Evolutionary conservation across 2,797 vertebrate genomes (phyloP).

Genomic region (Myoxocephalus aenaeus): DNA sequence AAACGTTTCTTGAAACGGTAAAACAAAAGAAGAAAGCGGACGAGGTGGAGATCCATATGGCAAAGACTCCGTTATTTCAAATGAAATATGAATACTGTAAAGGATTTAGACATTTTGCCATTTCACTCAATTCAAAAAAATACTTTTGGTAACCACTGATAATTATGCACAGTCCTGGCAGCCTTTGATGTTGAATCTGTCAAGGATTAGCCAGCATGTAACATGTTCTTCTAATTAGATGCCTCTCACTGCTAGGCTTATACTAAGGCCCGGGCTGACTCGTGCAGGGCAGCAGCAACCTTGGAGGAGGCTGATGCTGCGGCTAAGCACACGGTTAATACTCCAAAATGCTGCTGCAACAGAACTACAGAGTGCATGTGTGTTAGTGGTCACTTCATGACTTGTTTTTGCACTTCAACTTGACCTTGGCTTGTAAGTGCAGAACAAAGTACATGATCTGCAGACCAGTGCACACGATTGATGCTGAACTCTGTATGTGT

Average conservation of each 20-base stretch:
- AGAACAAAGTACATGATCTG: constrained; percentile 8
- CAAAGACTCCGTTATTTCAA: constrained; percentile 49
- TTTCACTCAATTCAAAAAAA: constrained; percentile 60
- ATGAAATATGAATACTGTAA: constrained; percentile 64
- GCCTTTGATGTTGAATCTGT: constrained; percentile 77
- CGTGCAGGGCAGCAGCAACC: constrained; percentile 56
- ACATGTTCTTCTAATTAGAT: constrained; percentile 77
- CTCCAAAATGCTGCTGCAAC: constrained; percentile 20
- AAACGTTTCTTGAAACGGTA: constrained; percentile 35
- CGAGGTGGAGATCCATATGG: constrained; percentile 44
- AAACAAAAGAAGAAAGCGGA: constrained; percentile 11
- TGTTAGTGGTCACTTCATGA: constrained; percentile 6
- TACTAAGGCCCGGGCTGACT: constrained; percentile 40
- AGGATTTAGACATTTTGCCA: constrained; percentile 57
- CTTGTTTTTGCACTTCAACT: constrained; percentile 4
- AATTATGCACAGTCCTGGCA: constrained; percentile 52
- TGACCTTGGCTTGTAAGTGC: constrained; percentile 12
- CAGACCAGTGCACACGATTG: neutral
- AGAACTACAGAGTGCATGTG: constrained; percentile 11
- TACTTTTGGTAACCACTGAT: constrained; percentile 60
- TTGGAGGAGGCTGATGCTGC: constrained; percentile 43
- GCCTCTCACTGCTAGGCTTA: constrained; percentile 65
- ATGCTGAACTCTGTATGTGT: neutral
- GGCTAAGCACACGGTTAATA: neutral
- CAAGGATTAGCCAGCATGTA: constrained; percentile 70